Evolutionary conservation across 35 echinoderm and acorn worm genomes (phyloP).

Genomic region (Hemicentrotus pulcherrimus): DNA sequence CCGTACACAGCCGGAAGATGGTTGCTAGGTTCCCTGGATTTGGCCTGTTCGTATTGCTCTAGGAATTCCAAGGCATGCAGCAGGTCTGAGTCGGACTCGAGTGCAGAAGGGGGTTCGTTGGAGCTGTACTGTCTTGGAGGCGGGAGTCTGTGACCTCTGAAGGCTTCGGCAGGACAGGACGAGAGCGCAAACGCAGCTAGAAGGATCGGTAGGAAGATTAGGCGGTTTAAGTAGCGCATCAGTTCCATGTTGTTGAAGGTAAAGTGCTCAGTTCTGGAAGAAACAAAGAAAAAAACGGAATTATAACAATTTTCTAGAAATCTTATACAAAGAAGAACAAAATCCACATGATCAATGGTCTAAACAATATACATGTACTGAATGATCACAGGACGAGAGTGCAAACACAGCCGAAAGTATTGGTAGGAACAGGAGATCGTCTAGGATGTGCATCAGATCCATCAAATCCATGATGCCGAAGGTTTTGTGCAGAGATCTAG

Average conservation of each 20-base stretch:
- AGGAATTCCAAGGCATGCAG: slow-evolving; percentile 24
- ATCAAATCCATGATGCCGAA: too few relatives aligned
- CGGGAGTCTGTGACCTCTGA: not conserved
- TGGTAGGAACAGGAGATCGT: not conserved
- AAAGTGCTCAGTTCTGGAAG: too few relatives aligned
- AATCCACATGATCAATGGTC: too few relatives aligned
- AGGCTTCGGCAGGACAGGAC: not conserved
- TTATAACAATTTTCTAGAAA: too few relatives aligned
- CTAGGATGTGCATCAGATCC: too few relatives aligned
- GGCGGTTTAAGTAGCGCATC: not conserved
- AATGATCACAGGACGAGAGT: not conserved
- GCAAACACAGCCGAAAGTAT: not conserved
- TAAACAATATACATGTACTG: too few relatives aligned
- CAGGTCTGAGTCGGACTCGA: slow-evolving; percentile 16
- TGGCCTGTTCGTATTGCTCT: slow-evolving; percentile 32
- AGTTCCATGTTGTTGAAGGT: not conserved
- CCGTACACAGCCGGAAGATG: not conserved
- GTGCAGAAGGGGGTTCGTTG: not conserved
- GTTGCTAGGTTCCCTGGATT: not conserved
- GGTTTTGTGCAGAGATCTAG: too few relatives aligned
- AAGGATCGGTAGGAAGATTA: not conserved
- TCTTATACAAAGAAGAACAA: too few relatives aligned
- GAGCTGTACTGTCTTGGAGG: not conserved
- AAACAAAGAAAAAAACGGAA: too few relatives aligned
- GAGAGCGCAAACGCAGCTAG: slow-evolving; percentile 15